These are phyloP conservation scores for Euschistus heros DNA, from an alignment of 1,140 invertebrate species.

Conservation along the genomic window DNA sequence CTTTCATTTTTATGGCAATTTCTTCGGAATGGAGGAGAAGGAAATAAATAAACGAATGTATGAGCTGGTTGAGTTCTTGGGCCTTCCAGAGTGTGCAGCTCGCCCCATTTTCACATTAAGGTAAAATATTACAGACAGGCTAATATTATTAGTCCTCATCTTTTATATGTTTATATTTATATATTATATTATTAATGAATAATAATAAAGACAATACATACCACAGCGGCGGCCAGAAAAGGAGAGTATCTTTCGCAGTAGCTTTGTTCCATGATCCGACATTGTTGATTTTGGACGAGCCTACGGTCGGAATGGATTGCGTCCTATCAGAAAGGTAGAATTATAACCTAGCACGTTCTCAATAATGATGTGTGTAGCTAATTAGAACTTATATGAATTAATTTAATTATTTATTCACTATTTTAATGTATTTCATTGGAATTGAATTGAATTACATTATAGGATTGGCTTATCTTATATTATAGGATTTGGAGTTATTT, in stretches of 20 bases:
- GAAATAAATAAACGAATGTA: constrained; percentile 53
- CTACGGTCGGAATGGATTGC: constrained; percentile 83
- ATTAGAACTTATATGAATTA: too few relatives aligned
- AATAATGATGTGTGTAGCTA: too few relatives aligned
- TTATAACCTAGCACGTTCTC: constrained; percentile 26
- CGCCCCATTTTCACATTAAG: constrained; percentile 30
- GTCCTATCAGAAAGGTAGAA: constrained; percentile 66
- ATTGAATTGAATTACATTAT: constrained; percentile 25
- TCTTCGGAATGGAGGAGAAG: constrained; percentile 60
- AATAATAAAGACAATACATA: too few relatives aligned
- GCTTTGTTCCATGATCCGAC: constrained; percentile 69
- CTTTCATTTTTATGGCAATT: constrained; percentile 74
- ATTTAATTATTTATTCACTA: not conserved
- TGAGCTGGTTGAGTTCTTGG: constrained; percentile 57
- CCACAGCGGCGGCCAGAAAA: constrained; percentile 79
- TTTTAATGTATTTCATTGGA: not conserved
- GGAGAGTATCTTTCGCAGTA: constrained; percentile 83
- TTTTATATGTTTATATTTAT: too few relatives aligned
- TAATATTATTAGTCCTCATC: too few relatives aligned
- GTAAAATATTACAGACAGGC: not conserved
- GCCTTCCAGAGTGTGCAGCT: constrained; percentile 51
- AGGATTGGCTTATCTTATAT: constrained; percentile 26
- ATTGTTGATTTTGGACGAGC: constrained; percentile 80
- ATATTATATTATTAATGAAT: too few relatives aligned
- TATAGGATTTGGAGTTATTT: constrained; percentile 80